phyloP scores from a whole-genome alignment of 2,113 vertebrate genomes.

The Cebidichthys violaceus region DNA sequence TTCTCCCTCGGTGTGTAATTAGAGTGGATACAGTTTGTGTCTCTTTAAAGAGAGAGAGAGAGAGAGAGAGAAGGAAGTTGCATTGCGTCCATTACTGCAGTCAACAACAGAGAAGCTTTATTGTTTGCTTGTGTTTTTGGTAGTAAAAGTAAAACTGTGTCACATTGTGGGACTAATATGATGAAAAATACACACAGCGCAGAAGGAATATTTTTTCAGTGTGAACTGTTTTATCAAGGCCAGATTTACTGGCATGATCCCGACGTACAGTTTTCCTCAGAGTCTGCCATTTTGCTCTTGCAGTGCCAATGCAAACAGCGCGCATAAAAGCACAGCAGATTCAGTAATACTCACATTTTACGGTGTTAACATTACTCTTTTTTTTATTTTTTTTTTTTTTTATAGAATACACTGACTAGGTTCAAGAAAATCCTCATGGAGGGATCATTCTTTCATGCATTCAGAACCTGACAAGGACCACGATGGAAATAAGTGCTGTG shows the following conservation, averaged over 20 bases:
- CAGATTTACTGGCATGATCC: conserved; percentile 49
- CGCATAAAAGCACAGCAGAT: conserved; percentile 9
- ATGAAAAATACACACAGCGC: conserved; percentile 23
- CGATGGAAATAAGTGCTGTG: neutral
- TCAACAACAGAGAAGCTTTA: neutral
- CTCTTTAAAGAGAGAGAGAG: neutral
- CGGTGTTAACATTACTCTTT: conserved; percentile 1
- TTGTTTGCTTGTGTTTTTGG: neutral
- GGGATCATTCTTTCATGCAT: neutral
- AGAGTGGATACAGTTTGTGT: neutral
- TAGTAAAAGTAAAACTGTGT: conserved; percentile 37
- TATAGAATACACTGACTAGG: neutral
- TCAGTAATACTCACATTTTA: conserved; percentile 3
- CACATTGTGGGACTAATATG: conserved; percentile 26
- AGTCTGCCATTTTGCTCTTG: conserved; percentile 24
- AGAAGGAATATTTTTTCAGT: conserved; percentile 4
- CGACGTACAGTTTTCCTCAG: conserved; percentile 25
- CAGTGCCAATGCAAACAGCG: conserved; percentile 48
- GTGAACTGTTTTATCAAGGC: conserved; percentile 54
- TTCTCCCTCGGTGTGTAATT: conserved; percentile 29
- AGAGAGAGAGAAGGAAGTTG: neutral
- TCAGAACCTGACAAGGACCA: neutral
- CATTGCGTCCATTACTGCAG: neutral
- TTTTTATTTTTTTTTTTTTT: neutral
- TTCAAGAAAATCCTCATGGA: neutral